Evolutionary conservation across 2,797 vertebrate species (phyloP).

Genomic region (Tauraco hartlaubi): DNA sequence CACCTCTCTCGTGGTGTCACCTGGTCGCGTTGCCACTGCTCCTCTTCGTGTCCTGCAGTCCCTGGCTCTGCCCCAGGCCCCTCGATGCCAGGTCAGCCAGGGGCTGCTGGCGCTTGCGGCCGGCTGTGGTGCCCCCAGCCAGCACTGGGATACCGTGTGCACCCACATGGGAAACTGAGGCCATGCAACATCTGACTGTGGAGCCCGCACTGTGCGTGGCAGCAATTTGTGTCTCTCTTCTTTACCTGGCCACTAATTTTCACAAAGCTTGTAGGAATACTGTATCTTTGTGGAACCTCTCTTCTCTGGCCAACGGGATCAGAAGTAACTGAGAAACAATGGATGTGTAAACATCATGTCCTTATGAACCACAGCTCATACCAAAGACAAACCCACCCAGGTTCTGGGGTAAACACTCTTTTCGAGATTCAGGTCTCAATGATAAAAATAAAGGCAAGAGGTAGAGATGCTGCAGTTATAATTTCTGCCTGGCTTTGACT

Average conservation of each 20-base stretch:
- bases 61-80: rapidly evolving
- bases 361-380: not conserved
- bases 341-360: not conserved
- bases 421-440: not conserved
- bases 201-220: not conserved
- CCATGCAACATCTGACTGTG: rapidly evolving
- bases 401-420: not conserved
- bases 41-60: not conserved
- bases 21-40: not conserved
- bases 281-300: not conserved
- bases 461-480: not conserved
- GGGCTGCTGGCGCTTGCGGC: not conserved
- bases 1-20: rapidly evolving
- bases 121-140: not conserved
- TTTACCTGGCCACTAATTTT: not conserved
- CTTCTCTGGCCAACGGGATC: not conserved
- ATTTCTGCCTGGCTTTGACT: not conserved
- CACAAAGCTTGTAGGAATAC: not conserved
- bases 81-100: not conserved
- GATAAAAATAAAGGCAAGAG: not conserved
- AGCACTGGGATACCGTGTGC: not conserved
- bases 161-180: not conserved
- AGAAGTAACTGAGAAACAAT: not conserved
- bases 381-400: not conserved
- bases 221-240: not conserved